A percentile compares a stretch with the other conserved stretches of the same genome.
phyloP scores from a whole-genome alignment of 2,888 invertebrate species.

The Melinopterus prodromus region DNA sequence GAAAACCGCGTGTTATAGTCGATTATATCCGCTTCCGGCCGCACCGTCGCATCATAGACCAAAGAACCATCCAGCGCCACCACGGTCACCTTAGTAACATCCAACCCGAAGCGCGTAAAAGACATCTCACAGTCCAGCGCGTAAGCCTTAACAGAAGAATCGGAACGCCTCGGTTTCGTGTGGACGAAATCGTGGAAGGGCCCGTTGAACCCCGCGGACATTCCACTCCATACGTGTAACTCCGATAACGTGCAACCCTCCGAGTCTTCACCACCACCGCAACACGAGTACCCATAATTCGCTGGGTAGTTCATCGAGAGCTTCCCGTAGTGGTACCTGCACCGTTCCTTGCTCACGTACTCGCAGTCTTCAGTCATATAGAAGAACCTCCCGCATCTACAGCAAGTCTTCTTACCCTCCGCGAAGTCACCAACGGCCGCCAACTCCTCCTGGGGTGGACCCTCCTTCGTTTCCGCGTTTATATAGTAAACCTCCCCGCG shows the following conservation, averaged over 20 bases:
- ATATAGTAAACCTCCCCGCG: background rate
- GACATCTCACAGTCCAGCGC: slow-evolving; percentile 98
- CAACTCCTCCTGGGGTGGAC: background rate
- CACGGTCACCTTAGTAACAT: slow-evolving; percentile 88
- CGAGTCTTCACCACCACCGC: slow-evolving; percentile 62
- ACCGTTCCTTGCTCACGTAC: slow-evolving; percentile 77
- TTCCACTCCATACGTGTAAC: slow-evolving; percentile 82
- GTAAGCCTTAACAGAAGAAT: slow-evolving; percentile 69
- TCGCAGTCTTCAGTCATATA: slow-evolving; percentile 72
- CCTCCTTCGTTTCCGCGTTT: background rate
- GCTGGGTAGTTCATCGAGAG: slow-evolving; percentile 55
- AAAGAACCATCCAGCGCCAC: slow-evolving; percentile 76
- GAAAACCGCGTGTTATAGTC: slow-evolving; percentile 97
- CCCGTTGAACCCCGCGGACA: slow-evolving; percentile 75
- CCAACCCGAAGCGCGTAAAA: slow-evolving; percentile 86
- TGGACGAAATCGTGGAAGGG: slow-evolving; percentile 74
- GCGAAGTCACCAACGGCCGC: slow-evolving; percentile 22
- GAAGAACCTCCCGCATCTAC: slow-evolving; percentile 77
- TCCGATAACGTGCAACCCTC: slow-evolving; percentile 72
- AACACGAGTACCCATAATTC: slow-evolving; percentile 67
- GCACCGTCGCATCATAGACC: slow-evolving; percentile 86
- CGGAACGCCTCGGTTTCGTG: slow-evolving; percentile 59
- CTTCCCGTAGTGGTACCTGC: slow-evolving; percentile 91
- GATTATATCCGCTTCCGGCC: slow-evolving; percentile 82
- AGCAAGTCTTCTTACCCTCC: slow-evolving; percentile 61